Evolutionary conservation across 2,888 invertebrate genomes (phyloP).

Genomic region (Sipha maydis): DNA sequence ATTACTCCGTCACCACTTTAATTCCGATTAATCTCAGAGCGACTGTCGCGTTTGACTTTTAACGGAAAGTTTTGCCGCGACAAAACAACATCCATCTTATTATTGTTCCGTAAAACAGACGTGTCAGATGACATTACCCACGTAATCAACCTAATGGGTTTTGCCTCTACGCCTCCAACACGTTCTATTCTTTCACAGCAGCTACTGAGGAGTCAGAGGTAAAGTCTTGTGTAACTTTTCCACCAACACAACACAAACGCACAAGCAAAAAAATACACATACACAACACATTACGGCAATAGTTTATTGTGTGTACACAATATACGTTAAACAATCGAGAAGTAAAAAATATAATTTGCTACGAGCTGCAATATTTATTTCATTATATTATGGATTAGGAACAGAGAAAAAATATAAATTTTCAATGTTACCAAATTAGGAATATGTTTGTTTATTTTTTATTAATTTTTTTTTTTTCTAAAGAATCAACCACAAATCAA

Average conservation of each 20-base stretch:
- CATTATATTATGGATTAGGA: too few relatives aligned
- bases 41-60: conserved; percentile 50
- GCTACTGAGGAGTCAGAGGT: not conserved
- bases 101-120: conserved; percentile 46
- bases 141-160: conserved; percentile 62
- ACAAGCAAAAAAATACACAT: not conserved
- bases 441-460: too few relatives aligned
- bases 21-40: conserved; percentile 43
- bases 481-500: too few relatives aligned
- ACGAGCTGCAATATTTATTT: too few relatives aligned
- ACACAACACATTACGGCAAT: not conserved
- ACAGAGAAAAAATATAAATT: too few relatives aligned
- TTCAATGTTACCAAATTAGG: too few relatives aligned
- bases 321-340: not conserved
- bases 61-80: conserved; percentile 43
- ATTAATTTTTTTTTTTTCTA: too few relatives aligned
- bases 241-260: not conserved
- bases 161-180: not conserved
- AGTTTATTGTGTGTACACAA: not conserved
- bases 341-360: not conserved
- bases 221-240: not conserved
- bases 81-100: conserved; percentile 57
- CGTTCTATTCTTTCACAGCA: not conserved
- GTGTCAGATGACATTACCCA: conserved; percentile 51
- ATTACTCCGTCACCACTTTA: conserved; percentile 56